Evolutionary conservation across 2,888 invertebrate species (phyloP), one percentile per base, ranked within the genome.

Genomic region (Odontocerum albicorne): DNA sequence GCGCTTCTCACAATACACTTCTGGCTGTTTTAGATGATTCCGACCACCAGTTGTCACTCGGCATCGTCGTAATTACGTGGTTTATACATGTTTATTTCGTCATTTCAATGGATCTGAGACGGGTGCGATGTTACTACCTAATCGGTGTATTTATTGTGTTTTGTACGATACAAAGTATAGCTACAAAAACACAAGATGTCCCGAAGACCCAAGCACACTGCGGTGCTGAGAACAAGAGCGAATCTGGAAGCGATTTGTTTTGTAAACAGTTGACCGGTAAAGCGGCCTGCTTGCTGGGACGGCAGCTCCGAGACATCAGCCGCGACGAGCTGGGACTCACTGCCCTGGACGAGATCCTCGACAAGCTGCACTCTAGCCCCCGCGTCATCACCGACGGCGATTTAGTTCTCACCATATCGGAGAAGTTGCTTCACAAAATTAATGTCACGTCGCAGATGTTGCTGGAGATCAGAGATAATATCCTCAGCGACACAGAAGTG

Each of bases 381-480:
- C 19, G 49, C n/a, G 8, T 6, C 35, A 6, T 31, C 13, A 69
- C 70, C 13, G 75, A 75, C 62, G 68, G 66, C 57, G 73, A 72
- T 57, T 64, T 70, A 15, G 64, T 76, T 27, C 62, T 64, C 33
- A 70, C 64, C 59, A 74, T 77, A 45, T 66, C 67, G 4, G 72
- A 75, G 38, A 76, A 75, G 65, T 67, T 78, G 32, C 68, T 66
- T 55, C 71, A 70, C 63, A 77, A 77, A 63, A 64, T 77, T 7
- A 69, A 72, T 20, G 69, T 74, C 21, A 77, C 77, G 1, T 67
- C 65, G 32, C 73, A 69, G 51, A 73, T 76, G 54, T 68, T 78
- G 2, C 62, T 64, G 55, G 75, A 75, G 33, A 75, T 77, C 74
- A 72, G 70, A 59, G 72, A 66, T 63, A 66, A 67, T 33, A 70